Evolutionary conservation across 2,113 vertebrate genomes (phyloP), one percentile per base, ranked within the genome.

Genomic region (Pardalotus punctatus): DNA sequence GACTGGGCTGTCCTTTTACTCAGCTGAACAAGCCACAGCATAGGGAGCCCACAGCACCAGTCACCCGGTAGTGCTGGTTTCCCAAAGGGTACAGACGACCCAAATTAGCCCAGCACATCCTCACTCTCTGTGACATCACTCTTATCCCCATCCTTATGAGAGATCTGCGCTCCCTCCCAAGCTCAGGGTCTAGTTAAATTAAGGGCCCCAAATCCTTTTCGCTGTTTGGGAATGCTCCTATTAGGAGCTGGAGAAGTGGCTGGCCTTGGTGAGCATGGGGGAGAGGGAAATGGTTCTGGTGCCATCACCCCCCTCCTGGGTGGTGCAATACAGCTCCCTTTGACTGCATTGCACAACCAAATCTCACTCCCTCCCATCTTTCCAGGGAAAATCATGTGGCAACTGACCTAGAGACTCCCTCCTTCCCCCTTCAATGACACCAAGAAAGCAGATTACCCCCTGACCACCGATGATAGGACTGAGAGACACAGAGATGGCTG

Each of bases 401-500:
- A 38, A 11, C 35, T 70, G 38, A 51, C n/a, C 42, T 31, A 35
- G 54, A 50, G 80, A 66, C 47, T 66, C 51, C 33, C 15, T 81
- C 56, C 29, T 78, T 65, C 42, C 12, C 25, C 5, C 14, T 74
- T 28, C 0, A 5, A 18, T 12, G 38, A 13, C 35, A 54, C 27
- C 71, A 67, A 54, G 33, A 77, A 83, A 81, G 29, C 60, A 93
- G 65, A 88, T 70, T 58, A 47, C 8, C 14, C 36, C 23, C 8
- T 0, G 0, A 8, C 18, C 3, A 10, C 58, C 1, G 7, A 27
- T 42, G 71, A n/a, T 15, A 61, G 53, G 74, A 66, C 18, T 8
- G 58, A 43, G 0, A 0, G 62, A 33, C 54, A 51, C 50, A 35
- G 28, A 47, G 80, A 38, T 0, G 29, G 51, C 54, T 65, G 71